Evolutionary conservation across 2,888 invertebrate genomes (phyloP), one percentile per base, ranked within the genome.

Genomic region (Shargacucullia verbasci): DNA sequence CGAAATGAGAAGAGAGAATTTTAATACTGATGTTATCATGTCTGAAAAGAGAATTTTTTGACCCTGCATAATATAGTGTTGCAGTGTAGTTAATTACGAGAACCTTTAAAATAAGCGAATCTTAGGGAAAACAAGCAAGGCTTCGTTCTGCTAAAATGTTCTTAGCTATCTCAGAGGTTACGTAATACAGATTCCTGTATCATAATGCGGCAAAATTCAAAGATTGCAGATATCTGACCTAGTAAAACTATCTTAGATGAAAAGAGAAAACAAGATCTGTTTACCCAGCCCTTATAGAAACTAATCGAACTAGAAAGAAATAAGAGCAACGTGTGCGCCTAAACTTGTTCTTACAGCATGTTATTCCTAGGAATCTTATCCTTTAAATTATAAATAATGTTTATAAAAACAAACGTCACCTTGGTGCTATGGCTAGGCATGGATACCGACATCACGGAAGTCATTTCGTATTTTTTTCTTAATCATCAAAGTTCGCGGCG

Each of bases 201-300:
- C 53, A 57, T 49, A 64, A 61, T 70, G 38, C 61, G 60, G 44
- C 50, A 60, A 65, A 39, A 55, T 58, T 63, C 49, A 46, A 57
- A 63, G 50, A 59, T 54, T 48, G 43, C n/a, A 47, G 46, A 68
- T 50, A 37, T 50, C 15, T 70, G 68, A 65, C 49, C 70, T 57
- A 70, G 43, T 44, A 60, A 60, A 47, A 41, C 31, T 14, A 40
- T 53, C 31, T 33, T 34, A 44, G 11, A 49, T 29, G 15, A 44
- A 61, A 29, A 38, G 46, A 40, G 38, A 48, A 55, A 55, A 52
- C 33, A 10, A 33, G 35, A 15, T 40, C 20, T 44, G 13, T 43
- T n/a, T 40, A 34, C 40, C n/a, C n/a, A n/a, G n/a, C n/a, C 39
- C 37, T 43, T 12, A 29, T 12, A 39, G 15, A 62, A 57, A 39